A percentile compares a stretch with the other conserved stretches of the same genome.
These are phyloP conservation scores for Numida meleagris DNA, from an alignment of 2,113 vertebrate genomes.

Conservation along the genomic window DNA sequence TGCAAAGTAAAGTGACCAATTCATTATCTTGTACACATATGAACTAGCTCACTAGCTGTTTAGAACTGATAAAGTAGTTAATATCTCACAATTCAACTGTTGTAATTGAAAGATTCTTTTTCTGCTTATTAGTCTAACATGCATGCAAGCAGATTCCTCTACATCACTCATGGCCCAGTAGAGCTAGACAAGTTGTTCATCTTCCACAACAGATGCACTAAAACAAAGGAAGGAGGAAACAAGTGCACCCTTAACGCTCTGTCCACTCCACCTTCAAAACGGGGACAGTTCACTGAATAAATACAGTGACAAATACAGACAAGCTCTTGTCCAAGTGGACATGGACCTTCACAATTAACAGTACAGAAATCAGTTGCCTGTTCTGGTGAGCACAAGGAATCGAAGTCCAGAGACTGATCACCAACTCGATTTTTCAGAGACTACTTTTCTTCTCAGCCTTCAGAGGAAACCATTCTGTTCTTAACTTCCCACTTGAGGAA, in stretches of 20 bases:
- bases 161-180: background rate
- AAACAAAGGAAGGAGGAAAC: background rate
- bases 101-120: background rate
- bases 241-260: background rate
- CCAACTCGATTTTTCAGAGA: background rate
- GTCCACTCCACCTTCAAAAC: background rate
- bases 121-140: background rate
- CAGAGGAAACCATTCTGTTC: background rate
- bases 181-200: background rate
- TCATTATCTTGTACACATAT: background rate
- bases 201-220: background rate
- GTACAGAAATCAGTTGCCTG: background rate
- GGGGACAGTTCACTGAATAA: background rate
- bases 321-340: background rate
- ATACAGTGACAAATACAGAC: background rate
- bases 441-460: background rate
- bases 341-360: background rate
- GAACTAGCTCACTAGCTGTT: background rate
- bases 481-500: background rate
- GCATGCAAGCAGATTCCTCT: background rate
- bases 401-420: background rate
- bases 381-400: background rate
- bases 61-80: background rate
- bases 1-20: background rate
- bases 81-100: background rate